Evolutionary conservation across 2,113 vertebrate genomes (phyloP).

Genomic region (Ancistrus triradiatus): DNA sequence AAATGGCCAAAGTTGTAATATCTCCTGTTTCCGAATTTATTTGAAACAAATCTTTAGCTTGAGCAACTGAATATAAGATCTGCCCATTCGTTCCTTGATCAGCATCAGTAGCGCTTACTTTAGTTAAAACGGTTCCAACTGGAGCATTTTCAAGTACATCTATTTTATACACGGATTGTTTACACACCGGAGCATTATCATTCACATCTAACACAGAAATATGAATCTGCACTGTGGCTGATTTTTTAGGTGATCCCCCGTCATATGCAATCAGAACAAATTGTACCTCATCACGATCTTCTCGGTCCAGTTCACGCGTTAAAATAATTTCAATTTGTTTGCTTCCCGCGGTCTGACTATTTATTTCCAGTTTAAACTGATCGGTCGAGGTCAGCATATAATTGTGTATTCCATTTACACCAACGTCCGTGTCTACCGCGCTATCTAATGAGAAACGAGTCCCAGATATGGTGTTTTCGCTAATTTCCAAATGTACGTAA

Average conservation of each 20-base stretch:
- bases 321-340: too few relatives aligned
- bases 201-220: slow-evolving; percentile 64
- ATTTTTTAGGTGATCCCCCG: slow-evolving; percentile 58
- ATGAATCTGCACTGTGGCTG: slow-evolving; percentile 53
- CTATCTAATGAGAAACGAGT: slow-evolving; percentile 56
- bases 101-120: slow-evolving; percentile 58
- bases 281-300: slow-evolving; percentile 45
- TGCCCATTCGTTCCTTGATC: slow-evolving; percentile 61
- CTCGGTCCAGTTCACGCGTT: too few relatives aligned
- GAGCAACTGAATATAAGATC: slow-evolving; percentile 59
- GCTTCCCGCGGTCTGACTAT: too few relatives aligned
- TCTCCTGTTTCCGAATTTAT: slow-evolving; percentile 5
- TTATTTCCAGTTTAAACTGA: too few relatives aligned
- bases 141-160: slow-evolving; percentile 55
- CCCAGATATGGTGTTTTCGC: slow-evolving; percentile 50
- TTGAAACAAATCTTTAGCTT: slow-evolving; percentile 51
- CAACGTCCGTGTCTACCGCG: slow-evolving; percentile 65
- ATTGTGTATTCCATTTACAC: slow-evolving; percentile 58
- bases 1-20: background rate
- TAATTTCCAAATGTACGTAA: slow-evolving; percentile 47
- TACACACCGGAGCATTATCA: slow-evolving; percentile 67
- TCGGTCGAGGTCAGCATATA: too few relatives aligned
- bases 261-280: slow-evolving; percentile 64
- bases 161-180: slow-evolving; percentile 53
- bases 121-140: slow-evolving; percentile 49